A percentile compares a stretch with the other conserved stretches of the same genome.
phyloP scores from a whole-genome alignment of 2,113 vertebrate species.

The Thalassarche chlororhynchos region DNA sequence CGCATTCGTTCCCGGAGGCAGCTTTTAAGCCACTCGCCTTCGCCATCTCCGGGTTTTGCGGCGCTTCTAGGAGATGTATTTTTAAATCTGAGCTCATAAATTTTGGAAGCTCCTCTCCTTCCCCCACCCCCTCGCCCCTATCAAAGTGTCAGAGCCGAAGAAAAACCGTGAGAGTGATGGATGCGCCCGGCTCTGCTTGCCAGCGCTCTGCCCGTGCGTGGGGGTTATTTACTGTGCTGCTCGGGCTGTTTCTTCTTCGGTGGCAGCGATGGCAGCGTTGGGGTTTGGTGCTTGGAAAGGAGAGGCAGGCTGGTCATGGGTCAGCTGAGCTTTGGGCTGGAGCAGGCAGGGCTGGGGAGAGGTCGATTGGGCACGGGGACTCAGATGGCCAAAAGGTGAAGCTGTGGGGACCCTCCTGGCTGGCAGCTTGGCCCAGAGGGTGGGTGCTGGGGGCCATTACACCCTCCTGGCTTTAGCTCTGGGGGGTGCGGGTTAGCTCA shows the following conservation, averaged over 20 bases:
- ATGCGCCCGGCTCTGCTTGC: not conserved
- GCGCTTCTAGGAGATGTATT: conserved; percentile 3
- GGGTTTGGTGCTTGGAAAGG: not conserved
- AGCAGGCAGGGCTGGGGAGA: not conserved
- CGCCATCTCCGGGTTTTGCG: not conserved
- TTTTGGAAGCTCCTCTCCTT: conserved; percentile 56
- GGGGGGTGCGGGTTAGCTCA: not conserved
- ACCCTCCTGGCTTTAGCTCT: not conserved
- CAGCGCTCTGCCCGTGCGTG: not conserved
- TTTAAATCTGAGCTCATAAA: conserved; percentile 64
- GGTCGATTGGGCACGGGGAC: fast-evolving
- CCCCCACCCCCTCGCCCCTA: conserved; percentile 41
- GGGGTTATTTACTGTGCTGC: conserved; percentile 1
- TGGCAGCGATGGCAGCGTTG: not conserved
- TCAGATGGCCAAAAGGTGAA: not conserved
- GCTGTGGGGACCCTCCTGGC: not conserved
- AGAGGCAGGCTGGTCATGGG: not conserved
- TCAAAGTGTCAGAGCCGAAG: conserved; percentile 44
- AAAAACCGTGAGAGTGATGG: conserved; percentile 1
- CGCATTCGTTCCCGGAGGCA: not conserved
- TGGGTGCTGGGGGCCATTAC: not conserved
- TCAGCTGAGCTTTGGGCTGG: not conserved
- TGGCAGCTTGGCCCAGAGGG: not conserved
- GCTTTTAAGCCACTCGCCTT: not conserved
- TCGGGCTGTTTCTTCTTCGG: not conserved